Conservation (phyloP, 2,113 vertebrate genomes). For the Oncorhynchus nerka region DNA sequence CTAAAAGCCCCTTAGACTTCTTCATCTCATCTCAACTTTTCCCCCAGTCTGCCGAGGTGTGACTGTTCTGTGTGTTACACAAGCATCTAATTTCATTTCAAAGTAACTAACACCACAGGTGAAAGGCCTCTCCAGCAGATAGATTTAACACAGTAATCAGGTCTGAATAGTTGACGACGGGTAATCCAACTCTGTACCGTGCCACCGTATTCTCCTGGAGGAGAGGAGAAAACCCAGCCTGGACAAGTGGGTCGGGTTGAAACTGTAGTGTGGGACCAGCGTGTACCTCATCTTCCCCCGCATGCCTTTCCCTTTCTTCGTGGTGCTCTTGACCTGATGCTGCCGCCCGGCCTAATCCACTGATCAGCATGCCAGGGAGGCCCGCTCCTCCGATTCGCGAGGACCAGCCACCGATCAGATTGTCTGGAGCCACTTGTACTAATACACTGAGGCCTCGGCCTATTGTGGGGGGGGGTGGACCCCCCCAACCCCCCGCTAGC, state of each 20-base stretch:
- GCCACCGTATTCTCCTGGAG: too few species aligned
- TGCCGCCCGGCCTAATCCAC: constrained; percentile 69
- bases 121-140: too few species aligned
- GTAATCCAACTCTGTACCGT: too few species aligned
- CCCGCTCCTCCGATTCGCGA: constrained; percentile 10
- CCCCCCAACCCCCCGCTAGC: constrained; percentile 9
- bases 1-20: too few species aligned
- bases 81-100: too few species aligned
- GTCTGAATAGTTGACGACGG: too few species aligned
- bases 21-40: too few species aligned
- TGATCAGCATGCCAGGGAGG: constrained; percentile 75
- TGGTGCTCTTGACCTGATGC: constrained; percentile 63
- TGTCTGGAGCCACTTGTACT: constrained; percentile 62
- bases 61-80: too few species aligned
- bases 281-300: constrained; percentile 36
- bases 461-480: constrained; percentile 42
- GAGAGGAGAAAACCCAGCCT: not conserved
- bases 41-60: too few species aligned
- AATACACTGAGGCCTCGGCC: constrained; percentile 47
- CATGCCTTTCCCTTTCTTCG: constrained; percentile 57
- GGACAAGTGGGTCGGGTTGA: not conserved
- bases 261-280: constrained; percentile 41
- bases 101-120: too few species aligned
- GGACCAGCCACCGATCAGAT: constrained; percentile 40
- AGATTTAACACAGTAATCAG: too few species aligned